These are phyloP conservation scores for Threskiornis aethiopicus DNA, from an alignment of 2,797 vertebrate genomes.

Conservation along the genomic window DNA sequence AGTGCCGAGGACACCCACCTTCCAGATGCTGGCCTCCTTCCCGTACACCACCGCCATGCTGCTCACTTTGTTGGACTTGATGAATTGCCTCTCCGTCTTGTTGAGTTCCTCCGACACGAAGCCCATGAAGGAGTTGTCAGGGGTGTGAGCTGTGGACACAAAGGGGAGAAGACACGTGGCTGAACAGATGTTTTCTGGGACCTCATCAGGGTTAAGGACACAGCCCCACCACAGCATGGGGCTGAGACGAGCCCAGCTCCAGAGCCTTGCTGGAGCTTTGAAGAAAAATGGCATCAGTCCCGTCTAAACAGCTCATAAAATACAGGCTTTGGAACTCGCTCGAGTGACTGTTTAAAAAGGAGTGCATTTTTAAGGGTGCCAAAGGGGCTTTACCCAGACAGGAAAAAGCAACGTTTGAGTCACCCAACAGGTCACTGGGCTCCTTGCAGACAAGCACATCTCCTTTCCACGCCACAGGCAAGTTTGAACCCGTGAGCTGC, in stretches of 20 bases:
- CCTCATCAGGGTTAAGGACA: rapidly evolving
- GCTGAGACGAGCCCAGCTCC: rapidly evolving
- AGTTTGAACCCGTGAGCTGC: background rate
- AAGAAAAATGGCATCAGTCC: background rate
- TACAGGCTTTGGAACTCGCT: background rate
- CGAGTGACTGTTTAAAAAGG: background rate
- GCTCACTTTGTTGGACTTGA: slow-evolving; percentile 85
- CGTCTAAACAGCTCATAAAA: background rate
- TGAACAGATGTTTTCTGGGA: background rate
- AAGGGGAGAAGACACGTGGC: background rate
- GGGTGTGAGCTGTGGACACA: slow-evolving; percentile 86
- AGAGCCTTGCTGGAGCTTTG: background rate
- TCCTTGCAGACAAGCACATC: background rate
- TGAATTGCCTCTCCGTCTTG: slow-evolving; percentile 84
- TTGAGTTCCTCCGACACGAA: slow-evolving; percentile 94
- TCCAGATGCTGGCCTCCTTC: slow-evolving; percentile 97
- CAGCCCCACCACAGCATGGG: background rate
- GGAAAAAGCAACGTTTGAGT: background rate
- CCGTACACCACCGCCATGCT: slow-evolving; percentile 94
- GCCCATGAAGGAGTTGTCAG: slow-evolving; percentile 97
- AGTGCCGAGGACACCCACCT: slow-evolving; percentile 76
- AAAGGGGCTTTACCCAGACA: background rate
- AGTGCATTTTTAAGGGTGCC: background rate
- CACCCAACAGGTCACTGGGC: background rate
- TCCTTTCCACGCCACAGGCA: background rate